Evolutionary conservation across 30 jellyfish, hydroid and myxozoan genomes (phyloP), one percentile per base, ranked within the genome.

Genomic region (Aurelia aurita complex sp. Pacific): DNA sequence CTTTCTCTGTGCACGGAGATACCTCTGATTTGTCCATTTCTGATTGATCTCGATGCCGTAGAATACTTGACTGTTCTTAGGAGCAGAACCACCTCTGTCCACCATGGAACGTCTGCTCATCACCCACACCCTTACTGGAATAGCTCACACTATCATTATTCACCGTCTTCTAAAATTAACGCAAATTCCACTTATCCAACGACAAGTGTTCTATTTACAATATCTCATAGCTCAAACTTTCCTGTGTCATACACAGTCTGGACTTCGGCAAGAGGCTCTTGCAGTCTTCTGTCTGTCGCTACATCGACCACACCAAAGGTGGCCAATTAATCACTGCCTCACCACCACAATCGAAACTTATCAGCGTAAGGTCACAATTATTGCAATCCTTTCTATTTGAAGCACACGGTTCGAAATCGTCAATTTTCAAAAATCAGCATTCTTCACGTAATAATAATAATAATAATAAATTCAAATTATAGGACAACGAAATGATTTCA

Each of bases 171-270:
- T 46, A 61, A 61, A 61, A 61, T 61, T 38, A 61, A 61, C 70
- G 10, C 70, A 61, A 61, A n/a, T 61, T 46, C 57, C 70, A 23
- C 70, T 0, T 13, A 61, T 61, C 36, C 70, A 15, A 61, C 32
- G 36, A 61, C 70, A 61, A 61, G 70, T 10, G 70, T 15, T 61
- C 36, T 61, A 61, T 61, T 61, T 61, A 61, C 70, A 61, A 23
- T 13, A 61, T 11, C 13, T 46, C 57, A 46, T 6, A 6, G 57
- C 57, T 46, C 57, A 46, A 46, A 46, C 57, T 0, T 61, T 5
- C 70, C 70, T 61, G 70, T 61, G 70, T 61, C 36, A 17, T 1
- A 61, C 70, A 61, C 70, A 61, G 70, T 61, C 32, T 61, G 70
- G 70, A 61, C 2, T 46, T 61, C 70, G 36, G 32, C 36, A 61